Conservation (phyloP, 2,113 vertebrate genomes). For the Orthonyx spaldingii region DNA sequence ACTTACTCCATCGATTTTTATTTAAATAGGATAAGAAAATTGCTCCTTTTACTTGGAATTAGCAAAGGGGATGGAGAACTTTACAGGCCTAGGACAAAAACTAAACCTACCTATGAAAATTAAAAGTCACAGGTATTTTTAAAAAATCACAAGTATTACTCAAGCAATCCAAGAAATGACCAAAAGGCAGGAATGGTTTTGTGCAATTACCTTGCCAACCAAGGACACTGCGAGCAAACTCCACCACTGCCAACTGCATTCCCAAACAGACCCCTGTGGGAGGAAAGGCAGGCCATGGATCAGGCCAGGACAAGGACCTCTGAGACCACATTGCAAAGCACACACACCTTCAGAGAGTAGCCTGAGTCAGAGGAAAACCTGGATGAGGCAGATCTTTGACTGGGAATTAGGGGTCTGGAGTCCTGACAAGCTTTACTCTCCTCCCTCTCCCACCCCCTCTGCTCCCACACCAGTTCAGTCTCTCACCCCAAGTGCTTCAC, state of each 20-base stretch:
- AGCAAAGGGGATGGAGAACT: neutral
- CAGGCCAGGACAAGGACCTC: neutral
- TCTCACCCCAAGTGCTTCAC: neutral
- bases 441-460: neutral
- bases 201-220: constrained; percentile 84
- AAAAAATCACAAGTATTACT: neutral
- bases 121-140: neutral
- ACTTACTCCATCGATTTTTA: neutral
- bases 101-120: neutral
- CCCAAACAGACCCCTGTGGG: constrained; percentile 91
- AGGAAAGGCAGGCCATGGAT: neutral
- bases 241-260: constrained; percentile 95
- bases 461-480: neutral
- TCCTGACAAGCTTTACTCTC: neutral
- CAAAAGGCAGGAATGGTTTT: neutral
- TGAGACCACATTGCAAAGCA: neutral
- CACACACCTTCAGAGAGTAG: neutral
- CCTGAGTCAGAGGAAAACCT: neutral
- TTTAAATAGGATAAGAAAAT: neutral
- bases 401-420: neutral
- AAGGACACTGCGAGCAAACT: constrained; percentile 86
- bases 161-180: neutral
- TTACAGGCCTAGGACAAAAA: neutral
- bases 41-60: neutral
- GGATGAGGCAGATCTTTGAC: neutral